A percentile compares a stretch with the other conserved stretches of the same genome.
These are phyloP conservation scores for Didymodactylos carnosus DNA, from an alignment of 2,888 invertebrate genomes.

Conservation along the genomic window DNA sequence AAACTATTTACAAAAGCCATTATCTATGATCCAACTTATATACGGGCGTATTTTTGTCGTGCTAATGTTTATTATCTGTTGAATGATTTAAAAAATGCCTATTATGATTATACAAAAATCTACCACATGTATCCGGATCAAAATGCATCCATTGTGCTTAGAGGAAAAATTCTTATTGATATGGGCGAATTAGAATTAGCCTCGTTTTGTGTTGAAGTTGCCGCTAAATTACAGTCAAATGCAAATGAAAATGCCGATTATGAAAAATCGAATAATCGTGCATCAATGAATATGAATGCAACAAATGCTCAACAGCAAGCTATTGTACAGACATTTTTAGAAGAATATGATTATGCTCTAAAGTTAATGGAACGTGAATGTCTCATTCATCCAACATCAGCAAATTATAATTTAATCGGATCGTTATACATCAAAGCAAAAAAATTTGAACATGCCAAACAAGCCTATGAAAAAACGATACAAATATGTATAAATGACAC, in stretches of 20 bases:
- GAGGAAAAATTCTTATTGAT: slow-evolving; percentile 31
- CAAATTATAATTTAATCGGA: slow-evolving; percentile 29
- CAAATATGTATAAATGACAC: slow-evolving; percentile 24
- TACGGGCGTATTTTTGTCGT: slow-evolving; percentile 31
- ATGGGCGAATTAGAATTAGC: slow-evolving; percentile 31
- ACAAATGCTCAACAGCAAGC: slow-evolving; percentile 18
- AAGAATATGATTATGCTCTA: slow-evolving; percentile 32
- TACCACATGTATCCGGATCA: not conserved
- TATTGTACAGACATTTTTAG: slow-evolving; percentile 33
- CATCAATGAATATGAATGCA: not conserved
- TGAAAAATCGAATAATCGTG: not conserved
- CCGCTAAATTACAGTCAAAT: slow-evolving; percentile 24
- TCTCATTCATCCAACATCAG: slow-evolving; percentile 21
- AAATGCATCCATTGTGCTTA: slow-evolving; percentile 13
- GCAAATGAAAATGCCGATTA: slow-evolving; percentile 24
- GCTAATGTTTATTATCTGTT: slow-evolving; percentile 29
- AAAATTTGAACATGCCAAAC: slow-evolving; percentile 26
- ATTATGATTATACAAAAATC: slow-evolving; percentile 28
- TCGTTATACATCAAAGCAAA: slow-evolving; percentile 33
- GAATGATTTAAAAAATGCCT: slow-evolving; percentile 28
- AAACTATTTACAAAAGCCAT: slow-evolving; percentile 30
- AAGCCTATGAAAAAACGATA: slow-evolving; percentile 28
- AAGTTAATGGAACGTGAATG: slow-evolving; percentile 25
- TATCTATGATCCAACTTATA: slow-evolving; percentile 31
- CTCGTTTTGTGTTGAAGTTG: slow-evolving; percentile 31